Evolutionary conservation across 2,113 vertebrate species (phyloP), one percentile per base, ranked within the genome.

Genomic region (Daphoenositta chrysoptera): DNA sequence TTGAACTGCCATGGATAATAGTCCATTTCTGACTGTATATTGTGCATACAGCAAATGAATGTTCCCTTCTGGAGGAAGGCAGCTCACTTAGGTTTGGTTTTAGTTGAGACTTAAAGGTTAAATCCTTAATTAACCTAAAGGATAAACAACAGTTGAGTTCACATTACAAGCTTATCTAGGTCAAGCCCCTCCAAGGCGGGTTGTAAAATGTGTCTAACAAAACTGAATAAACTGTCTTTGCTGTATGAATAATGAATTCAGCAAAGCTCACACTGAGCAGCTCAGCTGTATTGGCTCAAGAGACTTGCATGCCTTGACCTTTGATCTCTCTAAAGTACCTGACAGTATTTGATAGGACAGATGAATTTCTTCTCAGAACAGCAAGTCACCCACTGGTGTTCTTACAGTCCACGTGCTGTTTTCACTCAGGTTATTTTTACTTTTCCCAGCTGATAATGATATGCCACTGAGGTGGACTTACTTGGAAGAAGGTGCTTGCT

Each of bases 111-210:
- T 51, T 87, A 83, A 86, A 31, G 8, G 10, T 83, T 73, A 93
- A 93, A 68, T 78, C 68, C 45, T 87, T 90, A 77, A 83, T 91
- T 96, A 90, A 92, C 64, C 83, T 88, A 40, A 92, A 89, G 60
- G 68, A 70, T 90, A 86, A 92, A 50, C 65, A 91, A 27, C 58
- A 77, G 75, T 26, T 86, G 63, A 92, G 72, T 76, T 95, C 73
- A 58, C 18, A 33, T 83, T 85, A 50, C 68, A 70, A 83, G 45
- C 68, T 92, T 88, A 86, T 77, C 37, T 88, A 90, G 75, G 83
- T 92, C 85, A 90, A 63, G 76, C 51, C 39, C 39, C 68, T 90
- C 60, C 1, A 2, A 94, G 76, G 56, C 0, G 0, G 45, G 47
- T 31, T 89, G 47, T 90, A 86, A 77, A 83, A 92, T 35, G 24